phyloP scores from a whole-genome alignment of 2,113 vertebrate genomes.

The Pterocles orientalis region DNA sequence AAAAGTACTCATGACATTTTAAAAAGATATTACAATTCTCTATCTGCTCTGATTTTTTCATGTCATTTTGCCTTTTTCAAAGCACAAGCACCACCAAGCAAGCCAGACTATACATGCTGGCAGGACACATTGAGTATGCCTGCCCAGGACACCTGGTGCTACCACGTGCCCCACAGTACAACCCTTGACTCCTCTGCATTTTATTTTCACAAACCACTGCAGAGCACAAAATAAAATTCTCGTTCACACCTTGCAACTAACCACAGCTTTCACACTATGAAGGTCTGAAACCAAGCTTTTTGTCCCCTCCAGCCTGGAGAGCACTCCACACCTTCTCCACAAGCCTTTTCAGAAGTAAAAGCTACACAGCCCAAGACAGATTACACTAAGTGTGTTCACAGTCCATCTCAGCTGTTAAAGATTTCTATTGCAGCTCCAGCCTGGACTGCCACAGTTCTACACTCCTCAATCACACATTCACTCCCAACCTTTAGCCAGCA shows the following conservation, averaged over 20 bases:
- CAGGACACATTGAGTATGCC: fast-evolving
- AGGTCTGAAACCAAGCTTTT: not conserved
- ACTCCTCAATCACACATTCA: not conserved
- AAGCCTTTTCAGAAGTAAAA: not conserved
- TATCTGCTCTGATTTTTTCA: not conserved
- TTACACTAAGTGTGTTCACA: not conserved
- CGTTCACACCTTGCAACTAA: not conserved
- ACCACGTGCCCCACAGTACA: fast-evolving
- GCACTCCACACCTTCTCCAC: not conserved
- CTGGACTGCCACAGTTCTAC: not conserved
- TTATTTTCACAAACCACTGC: not conserved
- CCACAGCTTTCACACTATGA: not conserved
- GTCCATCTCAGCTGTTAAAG: not conserved
- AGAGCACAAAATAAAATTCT: not conserved
- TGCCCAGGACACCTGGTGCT: not conserved
- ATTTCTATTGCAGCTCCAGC: not conserved
- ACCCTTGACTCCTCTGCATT: not conserved
- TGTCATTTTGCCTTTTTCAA: not conserved
- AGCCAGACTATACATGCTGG: not conserved
- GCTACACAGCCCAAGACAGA: not conserved
- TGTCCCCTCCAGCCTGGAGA: not conserved
- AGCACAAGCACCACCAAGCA: not conserved
- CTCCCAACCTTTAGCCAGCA: not conserved
- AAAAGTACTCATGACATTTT: not conserved
- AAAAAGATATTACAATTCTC: not conserved